Evolutionary conservation across 2,888 invertebrate genomes (phyloP).

Genomic region (Eupithecia abbreviata): DNA sequence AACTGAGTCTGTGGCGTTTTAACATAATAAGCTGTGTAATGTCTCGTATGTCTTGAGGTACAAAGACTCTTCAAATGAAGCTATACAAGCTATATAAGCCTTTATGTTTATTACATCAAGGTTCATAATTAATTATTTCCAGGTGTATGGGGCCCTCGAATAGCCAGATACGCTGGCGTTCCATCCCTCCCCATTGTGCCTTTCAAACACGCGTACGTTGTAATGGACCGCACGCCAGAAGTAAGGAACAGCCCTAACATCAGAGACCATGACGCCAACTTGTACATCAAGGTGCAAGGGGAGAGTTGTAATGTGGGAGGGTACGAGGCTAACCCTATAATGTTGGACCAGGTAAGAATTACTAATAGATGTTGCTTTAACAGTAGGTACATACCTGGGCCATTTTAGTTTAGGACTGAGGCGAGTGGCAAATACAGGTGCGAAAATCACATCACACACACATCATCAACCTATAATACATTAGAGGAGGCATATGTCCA

Average conservation of each 20-base stretch:
- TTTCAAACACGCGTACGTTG: constrained; percentile 95
- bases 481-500: too few species aligned
- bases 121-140: constrained; percentile 10
- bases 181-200: constrained; percentile 89
- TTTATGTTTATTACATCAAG: background rate
- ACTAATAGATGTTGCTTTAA: background rate
- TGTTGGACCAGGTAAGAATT: constrained; percentile 87
- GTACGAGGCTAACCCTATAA: constrained; percentile 93
- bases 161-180: constrained; percentile 87
- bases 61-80: background rate
- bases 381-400: background rate
- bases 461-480: too few species aligned
- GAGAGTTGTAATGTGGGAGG: constrained; percentile 93
- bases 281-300: constrained; percentile 93
- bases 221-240: constrained; percentile 90
- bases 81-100: background rate
- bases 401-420: too few species aligned
- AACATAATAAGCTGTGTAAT: background rate
- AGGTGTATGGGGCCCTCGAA: constrained; percentile 91
- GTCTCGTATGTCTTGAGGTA: background rate
- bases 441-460: too few species aligned
- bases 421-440: too few species aligned
- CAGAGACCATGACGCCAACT: constrained; percentile 92
- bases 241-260: constrained; percentile 91
- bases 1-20: background rate